A percentile compares a stretch with the other conserved stretches of the same genome.
Evolutionary conservation across 2,888 invertebrate genomes (phyloP).

Genomic region (Argynnis bischoffii): DNA sequence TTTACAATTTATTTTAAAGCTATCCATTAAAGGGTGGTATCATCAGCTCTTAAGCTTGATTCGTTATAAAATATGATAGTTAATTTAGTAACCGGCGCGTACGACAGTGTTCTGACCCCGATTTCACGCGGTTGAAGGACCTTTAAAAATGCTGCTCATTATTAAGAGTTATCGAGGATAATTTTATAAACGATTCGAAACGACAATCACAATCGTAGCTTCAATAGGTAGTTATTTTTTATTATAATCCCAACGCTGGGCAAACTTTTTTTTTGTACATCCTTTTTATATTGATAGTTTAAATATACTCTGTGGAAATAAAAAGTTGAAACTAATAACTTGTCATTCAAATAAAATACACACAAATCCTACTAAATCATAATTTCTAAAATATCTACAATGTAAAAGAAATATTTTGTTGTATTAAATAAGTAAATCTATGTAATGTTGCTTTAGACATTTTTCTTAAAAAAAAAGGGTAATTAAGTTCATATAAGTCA

Average conservation of each 20-base stretch:
- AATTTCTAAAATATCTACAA: too few relatives aligned
- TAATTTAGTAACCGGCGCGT: constrained; percentile 52
- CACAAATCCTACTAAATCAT: too few relatives aligned
- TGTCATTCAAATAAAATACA: too few relatives aligned
- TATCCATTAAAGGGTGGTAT: constrained; percentile 42
- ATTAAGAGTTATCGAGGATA: constrained; percentile 34
- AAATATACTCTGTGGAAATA: background rate
- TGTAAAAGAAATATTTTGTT: too few relatives aligned
- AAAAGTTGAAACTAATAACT: too few relatives aligned
- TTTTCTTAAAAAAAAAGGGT: too few relatives aligned
- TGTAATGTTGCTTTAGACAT: too few relatives aligned
- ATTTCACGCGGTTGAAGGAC: constrained; percentile 56
- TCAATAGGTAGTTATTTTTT: constrained; percentile 22
- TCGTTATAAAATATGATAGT: constrained; percentile 63
- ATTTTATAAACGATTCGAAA: constrained; percentile 35
- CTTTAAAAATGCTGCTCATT: constrained; percentile 37
- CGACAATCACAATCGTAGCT: constrained; percentile 16
- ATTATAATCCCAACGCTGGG: constrained; percentile 18
- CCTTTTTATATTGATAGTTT: background rate
- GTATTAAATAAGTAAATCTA: too few relatives aligned
- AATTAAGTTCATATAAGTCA: too few relatives aligned
- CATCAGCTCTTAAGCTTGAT: constrained; percentile 48
- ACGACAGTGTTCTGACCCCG: constrained; percentile 47
- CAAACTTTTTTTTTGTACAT: background rate
- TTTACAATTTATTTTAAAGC: background rate